These are phyloP conservation scores for Protonemura montana DNA, from an alignment of 2,888 invertebrate genomes.

Conservation along the genomic window DNA sequence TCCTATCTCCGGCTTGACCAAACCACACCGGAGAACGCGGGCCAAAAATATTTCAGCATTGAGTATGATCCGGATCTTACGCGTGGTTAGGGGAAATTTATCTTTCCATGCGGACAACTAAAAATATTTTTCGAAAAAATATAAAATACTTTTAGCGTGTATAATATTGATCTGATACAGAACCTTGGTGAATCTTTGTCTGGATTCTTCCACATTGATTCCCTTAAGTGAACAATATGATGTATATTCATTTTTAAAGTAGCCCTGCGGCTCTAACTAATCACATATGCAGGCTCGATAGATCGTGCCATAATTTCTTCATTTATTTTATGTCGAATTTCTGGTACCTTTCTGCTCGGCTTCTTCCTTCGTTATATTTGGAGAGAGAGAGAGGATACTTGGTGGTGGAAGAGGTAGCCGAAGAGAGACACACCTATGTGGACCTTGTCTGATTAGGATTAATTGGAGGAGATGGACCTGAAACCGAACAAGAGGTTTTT, in stretches of 20 bases:
- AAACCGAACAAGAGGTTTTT: conserved; percentile 13
- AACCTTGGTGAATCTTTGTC: not conserved
- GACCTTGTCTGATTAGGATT: not conserved
- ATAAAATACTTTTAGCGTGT: not conserved
- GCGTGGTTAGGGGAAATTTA: not conserved
- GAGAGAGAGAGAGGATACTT: conserved; percentile 29
- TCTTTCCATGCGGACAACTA: not conserved
- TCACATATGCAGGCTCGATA: not conserved
- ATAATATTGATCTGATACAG: not conserved
- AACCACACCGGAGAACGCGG: not conserved
- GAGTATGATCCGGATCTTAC: conserved; percentile 27
- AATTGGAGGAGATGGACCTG: conserved; percentile 31
- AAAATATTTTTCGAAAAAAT: not conserved
- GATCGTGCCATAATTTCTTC: conserved; percentile 28
- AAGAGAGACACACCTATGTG: not conserved
- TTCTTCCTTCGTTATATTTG: conserved; percentile 15
- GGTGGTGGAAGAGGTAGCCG: not conserved
- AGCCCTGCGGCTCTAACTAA: not conserved
- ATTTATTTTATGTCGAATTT: conserved; percentile 9
- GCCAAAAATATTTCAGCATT: not conserved
- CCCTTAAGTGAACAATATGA: conserved; percentile 25
- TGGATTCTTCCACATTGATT: not conserved
- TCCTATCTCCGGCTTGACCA: conserved; percentile 41
- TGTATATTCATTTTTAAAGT: conserved; percentile 19
- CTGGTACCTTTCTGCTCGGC: not conserved